A percentile compares a stretch with the other conserved stretches of the same genome.
These are phyloP conservation scores for Bombus picipes DNA, from an alignment of 1,140 invertebrate genomes.

Conservation along the genomic window DNA sequence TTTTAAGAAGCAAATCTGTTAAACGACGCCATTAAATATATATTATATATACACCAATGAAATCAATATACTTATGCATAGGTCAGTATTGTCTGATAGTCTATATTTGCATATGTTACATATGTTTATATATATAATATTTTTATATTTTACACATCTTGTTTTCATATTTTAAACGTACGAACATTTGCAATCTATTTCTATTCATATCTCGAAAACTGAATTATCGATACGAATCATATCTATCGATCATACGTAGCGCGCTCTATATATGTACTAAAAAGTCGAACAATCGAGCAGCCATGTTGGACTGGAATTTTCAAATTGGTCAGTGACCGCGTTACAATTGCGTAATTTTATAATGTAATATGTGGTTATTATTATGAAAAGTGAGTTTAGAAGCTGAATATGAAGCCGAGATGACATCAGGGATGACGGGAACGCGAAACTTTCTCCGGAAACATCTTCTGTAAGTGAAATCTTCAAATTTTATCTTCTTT, in stretches of 20 bases:
- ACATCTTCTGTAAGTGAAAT: neutral
- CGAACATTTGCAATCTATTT: neutral
- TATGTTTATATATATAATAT: neutral
- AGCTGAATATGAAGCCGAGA: neutral
- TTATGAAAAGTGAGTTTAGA: neutral
- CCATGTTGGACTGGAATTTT: conserved; percentile 6
- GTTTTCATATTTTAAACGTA: neutral
- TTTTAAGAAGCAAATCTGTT: neutral
- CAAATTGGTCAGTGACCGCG: neutral
- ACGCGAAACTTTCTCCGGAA: neutral
- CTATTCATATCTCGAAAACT: neutral
- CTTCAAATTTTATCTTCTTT: neutral
- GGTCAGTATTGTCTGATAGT: neutral
- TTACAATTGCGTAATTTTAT: neutral
- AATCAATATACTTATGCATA: neutral
- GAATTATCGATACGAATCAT: conserved; percentile 9
- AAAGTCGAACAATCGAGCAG: neutral
- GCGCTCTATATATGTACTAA: neutral
- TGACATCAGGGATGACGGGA: neutral
- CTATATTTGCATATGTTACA: neutral
- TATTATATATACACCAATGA: neutral
- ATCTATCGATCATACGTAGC: neutral
- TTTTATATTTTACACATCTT: neutral
- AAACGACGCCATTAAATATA: neutral
- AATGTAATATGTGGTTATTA: neutral